Base-by-base conservation (phyloP, 2,888 invertebrate genomes). In the Stictocephala bisonia region DNA sequence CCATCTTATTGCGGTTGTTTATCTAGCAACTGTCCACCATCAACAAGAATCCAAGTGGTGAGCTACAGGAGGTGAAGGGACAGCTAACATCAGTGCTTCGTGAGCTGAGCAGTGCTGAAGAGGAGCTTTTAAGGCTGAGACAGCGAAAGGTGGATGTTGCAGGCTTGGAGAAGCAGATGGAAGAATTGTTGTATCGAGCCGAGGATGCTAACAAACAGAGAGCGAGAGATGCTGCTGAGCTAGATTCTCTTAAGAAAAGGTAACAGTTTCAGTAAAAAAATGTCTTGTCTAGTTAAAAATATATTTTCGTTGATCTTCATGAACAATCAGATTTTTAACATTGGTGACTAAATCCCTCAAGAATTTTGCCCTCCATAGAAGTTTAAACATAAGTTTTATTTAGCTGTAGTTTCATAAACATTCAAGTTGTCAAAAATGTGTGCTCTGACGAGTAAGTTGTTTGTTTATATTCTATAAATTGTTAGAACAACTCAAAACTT, bases 111-210 rank as follows among this genome's bases (percentile, higher is more conserved):
- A 87, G 87, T 44, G 89, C 91, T 1, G 92, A 93, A 84, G 90
- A 90, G 75, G 93, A 93, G 81, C 87, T 93, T 75, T 87, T 90
- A 68, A 88, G 91, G 79, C 84, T 93, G 75, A 88, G 91, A 53
- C 91, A 91, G 82, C 83, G 90, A 51, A 90, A 91, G 83, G 64
- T 75, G 7, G 78, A 78, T 40, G 60, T 78, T n/a, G 35, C 68
- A 15, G 72, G 75, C 26, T 72, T 78, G 6, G 76, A 78, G 74
- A 77, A 72, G 35, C 77, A 84, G 80, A 90, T 94, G 85, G 92
- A 94, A 78, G 93, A 94, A 79, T 84, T 94, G 76, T 85, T 94
- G 73, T 91, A 94, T 81, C 89, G 90, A 80, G 92, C 91, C 75
- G 93, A 94, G 82, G 90, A 91, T 78, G 92, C 94, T 83, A 83